Conservation (phyloP, 2,113 vertebrate genomes). For the Apaloderma vittatum region DNA sequence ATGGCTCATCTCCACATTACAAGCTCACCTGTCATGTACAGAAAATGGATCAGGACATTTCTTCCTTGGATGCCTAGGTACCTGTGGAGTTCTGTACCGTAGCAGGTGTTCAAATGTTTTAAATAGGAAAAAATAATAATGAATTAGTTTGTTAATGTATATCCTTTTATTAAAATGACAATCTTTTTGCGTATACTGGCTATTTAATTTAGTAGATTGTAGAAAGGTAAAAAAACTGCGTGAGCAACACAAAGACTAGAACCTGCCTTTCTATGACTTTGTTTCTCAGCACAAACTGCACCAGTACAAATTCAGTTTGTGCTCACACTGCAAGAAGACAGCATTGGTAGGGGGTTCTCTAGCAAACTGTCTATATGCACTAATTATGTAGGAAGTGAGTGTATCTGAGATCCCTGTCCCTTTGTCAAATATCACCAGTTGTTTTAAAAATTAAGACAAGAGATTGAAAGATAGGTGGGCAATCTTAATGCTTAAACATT, state of each 20-base stretch:
- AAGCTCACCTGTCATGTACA: background rate
- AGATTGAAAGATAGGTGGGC: background rate
- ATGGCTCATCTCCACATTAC: background rate
- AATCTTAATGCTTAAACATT: background rate
- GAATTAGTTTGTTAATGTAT: accelerated
- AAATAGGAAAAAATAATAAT: background rate
- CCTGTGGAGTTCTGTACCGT: background rate
- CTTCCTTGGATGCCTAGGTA: background rate
- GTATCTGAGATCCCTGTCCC: background rate
- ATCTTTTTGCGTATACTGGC: background rate
- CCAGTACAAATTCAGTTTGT: background rate
- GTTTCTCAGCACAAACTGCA: background rate
- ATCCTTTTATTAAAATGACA: background rate
- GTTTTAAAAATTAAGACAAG: background rate
- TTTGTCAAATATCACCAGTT: background rate
- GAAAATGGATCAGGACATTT: background rate
- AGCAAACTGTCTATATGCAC: background rate
- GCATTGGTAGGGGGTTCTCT: background rate
- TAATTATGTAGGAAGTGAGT: background rate
- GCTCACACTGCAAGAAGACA: background rate
- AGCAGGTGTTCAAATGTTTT: background rate
- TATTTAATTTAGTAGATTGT: background rate
- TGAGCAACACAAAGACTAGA: background rate
- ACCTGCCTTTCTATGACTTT: background rate
- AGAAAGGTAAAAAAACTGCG: background rate